Percentiles rank a stretch among this genome's conserved stretches.
phyloP scores from a whole-genome alignment of 2,113 vertebrate genomes.

The Daphoenositta chrysoptera region DNA sequence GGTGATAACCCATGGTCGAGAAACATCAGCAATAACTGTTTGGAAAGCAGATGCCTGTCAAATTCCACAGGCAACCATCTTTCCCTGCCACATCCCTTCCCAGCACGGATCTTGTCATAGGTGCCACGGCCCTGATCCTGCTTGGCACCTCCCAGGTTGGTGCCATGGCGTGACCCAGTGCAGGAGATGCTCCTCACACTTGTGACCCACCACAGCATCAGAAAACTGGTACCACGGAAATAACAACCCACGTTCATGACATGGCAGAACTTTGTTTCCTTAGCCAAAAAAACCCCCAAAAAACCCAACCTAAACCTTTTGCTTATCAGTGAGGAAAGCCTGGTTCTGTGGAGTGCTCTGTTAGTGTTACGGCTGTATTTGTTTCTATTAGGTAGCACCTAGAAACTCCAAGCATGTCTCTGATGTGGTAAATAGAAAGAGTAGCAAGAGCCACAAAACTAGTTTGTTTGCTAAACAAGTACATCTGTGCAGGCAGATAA shows the following conservation, averaged over 20 bases:
- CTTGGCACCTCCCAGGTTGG: not conserved
- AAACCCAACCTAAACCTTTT: not conserved
- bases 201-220: not conserved
- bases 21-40: slow-evolving; percentile 14
- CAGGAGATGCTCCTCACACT: not conserved
- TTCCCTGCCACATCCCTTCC: not conserved
- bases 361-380: not conserved
- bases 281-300: not conserved
- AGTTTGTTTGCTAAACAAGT: not conserved
- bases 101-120: fast-evolving
- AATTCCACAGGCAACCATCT: not conserved
- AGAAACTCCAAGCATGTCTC: not conserved
- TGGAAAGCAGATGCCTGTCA: slow-evolving; percentile 1
- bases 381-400: not conserved
- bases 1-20: not conserved
- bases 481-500: not conserved
- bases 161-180: not conserved
- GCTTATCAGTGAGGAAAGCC: not conserved
- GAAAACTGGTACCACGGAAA: not conserved
- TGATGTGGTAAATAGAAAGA: not conserved
- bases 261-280: not conserved
- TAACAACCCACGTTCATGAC: not conserved
- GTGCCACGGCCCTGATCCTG: not conserved
- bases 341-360: not conserved
- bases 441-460: not conserved